Evolutionary conservation across 1,140 invertebrate genomes (phyloP).

Genomic region (Temnothorax longispinosus): DNA sequence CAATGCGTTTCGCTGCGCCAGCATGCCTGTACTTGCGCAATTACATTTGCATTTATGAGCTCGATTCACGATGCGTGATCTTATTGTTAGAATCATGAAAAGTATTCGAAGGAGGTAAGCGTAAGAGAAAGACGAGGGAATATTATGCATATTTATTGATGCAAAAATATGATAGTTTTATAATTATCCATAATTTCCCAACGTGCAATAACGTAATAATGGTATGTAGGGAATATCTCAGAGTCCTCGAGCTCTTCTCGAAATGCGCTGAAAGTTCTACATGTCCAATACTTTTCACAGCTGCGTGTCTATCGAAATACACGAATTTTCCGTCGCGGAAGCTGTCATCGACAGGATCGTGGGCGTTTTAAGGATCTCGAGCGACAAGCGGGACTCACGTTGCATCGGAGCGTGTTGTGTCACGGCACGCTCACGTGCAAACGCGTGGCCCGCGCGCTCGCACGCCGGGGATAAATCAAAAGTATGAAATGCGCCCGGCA

Average conservation of each 20-base stretch:
- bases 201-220: not conserved
- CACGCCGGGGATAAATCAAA: slow-evolving; percentile 84
- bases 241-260: not conserved
- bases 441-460: slow-evolving; percentile 41
- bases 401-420: slow-evolving; percentile 15
- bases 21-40: not conserved
- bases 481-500: slow-evolving; percentile 82
- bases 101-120: not conserved
- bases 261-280: not conserved
- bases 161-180: not conserved
- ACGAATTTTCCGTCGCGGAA: slow-evolving; percentile 1
- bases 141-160: slow-evolving; percentile 14
- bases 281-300: not conserved
- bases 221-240: too few relatives aligned
- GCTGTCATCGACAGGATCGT: slow-evolving; percentile 56
- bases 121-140: not conserved
- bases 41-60: slow-evolving; percentile 49
- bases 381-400: slow-evolving; percentile 38
- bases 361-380: slow-evolving; percentile 62
- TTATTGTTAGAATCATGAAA: slow-evolving; percentile 1
- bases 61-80: slow-evolving; percentile 21
- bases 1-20: slow-evolving; percentile 4
- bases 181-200: slow-evolving; percentile 16
- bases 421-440: slow-evolving; percentile 41
- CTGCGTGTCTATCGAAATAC: slow-evolving; percentile 18